Percentiles rank a stretch among this genome's conserved stretches.
Conservation (phyloP, 1,140 invertebrate species). For the Neocloeon triangulifer region DNA sequence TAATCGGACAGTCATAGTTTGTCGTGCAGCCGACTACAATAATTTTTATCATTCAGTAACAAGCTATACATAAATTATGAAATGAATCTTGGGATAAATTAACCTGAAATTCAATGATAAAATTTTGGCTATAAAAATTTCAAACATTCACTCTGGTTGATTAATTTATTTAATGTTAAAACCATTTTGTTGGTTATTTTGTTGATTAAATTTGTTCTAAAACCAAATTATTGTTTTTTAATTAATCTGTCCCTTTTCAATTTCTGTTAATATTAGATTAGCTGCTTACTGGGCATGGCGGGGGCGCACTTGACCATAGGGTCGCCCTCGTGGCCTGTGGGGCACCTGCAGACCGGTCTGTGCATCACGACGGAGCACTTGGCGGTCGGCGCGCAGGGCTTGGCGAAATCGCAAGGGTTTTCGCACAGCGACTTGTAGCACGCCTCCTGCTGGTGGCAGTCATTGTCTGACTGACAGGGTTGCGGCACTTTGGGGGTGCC, state of each 20-base stretch:
- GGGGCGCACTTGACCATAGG: conserved; percentile 47
- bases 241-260: conserved; percentile 5
- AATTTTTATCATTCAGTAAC: too few relatives aligned
- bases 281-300: conserved; percentile 39
- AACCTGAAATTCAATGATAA: conserved; percentile 4
- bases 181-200: too few relatives aligned
- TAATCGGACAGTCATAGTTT: conserved; percentile 55
- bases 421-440: conserved; percentile 48
- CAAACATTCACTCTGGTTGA: conserved; percentile 2
- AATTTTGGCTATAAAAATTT: conserved; percentile 1
- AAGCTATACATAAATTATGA: too few relatives aligned
- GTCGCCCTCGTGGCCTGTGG: conserved; percentile 47
- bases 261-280: too few relatives aligned
- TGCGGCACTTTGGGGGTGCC: conserved; percentile 36
- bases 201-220: conserved; percentile 1
- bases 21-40: conserved; percentile 50
- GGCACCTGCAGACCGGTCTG: conserved; percentile 52
- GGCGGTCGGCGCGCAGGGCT: conserved; percentile 39
- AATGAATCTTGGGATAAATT: conserved; percentile 1
- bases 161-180: conserved; percentile 8
- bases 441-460: conserved; percentile 48
- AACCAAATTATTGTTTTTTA: background rate
- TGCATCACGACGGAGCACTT: conserved; percentile 49
- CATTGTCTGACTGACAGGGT: conserved; percentile 45
- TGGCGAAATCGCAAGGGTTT: conserved; percentile 47